A percentile compares a stretch with the other conserved stretches of the same genome.
Evolutionary conservation across 2,888 invertebrate genomes (phyloP).

Genomic region (Lampropteryx suffumata): DNA sequence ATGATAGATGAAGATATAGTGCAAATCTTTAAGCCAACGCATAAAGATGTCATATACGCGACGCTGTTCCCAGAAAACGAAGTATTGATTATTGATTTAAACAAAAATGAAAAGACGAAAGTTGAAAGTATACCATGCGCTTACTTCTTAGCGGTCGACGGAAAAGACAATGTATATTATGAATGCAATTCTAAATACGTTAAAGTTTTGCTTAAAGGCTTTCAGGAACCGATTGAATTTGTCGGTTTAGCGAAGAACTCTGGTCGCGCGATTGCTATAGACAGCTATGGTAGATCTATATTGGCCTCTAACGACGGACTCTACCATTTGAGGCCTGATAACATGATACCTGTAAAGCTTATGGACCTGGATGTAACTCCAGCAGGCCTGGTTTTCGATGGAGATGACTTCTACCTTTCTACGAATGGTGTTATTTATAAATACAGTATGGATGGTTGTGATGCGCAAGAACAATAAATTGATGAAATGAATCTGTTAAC

Average conservation of each 20-base stretch:
- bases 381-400: constrained; percentile 60
- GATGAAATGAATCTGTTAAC: too few species aligned
- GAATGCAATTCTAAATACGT: constrained; percentile 77
- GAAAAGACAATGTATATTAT: constrained; percentile 63
- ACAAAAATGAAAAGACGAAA: constrained; percentile 59
- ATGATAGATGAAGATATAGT: constrained; percentile 73
- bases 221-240: constrained; percentile 70
- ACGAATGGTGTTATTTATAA: constrained; percentile 67
- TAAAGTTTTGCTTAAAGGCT: constrained; percentile 67
- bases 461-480: constrained; percentile 10
- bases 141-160: constrained; percentile 68
- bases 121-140: constrained; percentile 67
- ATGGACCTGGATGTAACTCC: constrained; percentile 70
- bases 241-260: constrained; percentile 68
- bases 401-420: constrained; percentile 56
- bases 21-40: constrained; percentile 60
- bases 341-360: constrained; percentile 66
- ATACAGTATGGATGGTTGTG: constrained; percentile 50
- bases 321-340: constrained; percentile 60
- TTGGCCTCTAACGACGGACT: constrained; percentile 71
- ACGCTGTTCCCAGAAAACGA: constrained; percentile 69
- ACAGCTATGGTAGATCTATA: constrained; percentile 50
- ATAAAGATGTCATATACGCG: constrained; percentile 59
- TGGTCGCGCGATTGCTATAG: constrained; percentile 62
- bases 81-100: constrained; percentile 57